Evolutionary conservation across 2,797 vertebrate species (phyloP).

Genomic region (Tiaroga cobitis): DNA sequence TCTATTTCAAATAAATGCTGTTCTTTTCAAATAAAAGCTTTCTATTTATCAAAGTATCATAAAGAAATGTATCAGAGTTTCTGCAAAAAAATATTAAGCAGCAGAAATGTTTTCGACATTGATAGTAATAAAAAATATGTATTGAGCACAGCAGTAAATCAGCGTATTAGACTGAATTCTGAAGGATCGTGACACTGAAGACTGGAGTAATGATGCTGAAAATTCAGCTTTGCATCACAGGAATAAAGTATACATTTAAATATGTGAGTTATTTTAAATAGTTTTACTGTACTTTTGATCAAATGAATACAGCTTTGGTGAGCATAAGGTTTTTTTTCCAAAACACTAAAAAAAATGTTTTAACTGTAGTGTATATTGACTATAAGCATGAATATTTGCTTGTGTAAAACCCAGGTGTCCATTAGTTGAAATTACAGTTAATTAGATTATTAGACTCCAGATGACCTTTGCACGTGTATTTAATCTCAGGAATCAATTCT

Average conservation of each 20-base stretch:
- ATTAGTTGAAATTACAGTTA: background rate
- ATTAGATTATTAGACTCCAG: background rate
- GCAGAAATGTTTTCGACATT: background rate
- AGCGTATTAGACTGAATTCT: background rate
- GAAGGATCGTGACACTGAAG: background rate
- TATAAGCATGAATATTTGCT: too few relatives aligned
- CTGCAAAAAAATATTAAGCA: background rate
- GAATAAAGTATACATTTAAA: background rate
- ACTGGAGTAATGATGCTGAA: background rate
- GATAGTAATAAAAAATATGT: too few relatives aligned
- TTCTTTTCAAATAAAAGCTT: background rate
- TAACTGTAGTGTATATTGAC: background rate
- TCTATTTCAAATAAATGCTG: background rate
- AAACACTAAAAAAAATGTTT: too few relatives aligned
- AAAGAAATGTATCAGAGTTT: background rate
- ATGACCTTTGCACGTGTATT: slow-evolving; percentile 11
- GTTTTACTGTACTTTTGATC: background rate
- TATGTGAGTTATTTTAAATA: background rate
- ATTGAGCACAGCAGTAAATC: too few relatives aligned
- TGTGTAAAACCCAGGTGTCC: background rate
- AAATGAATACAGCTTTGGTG: background rate
- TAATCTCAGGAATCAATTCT: background rate
- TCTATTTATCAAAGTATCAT: too few relatives aligned
- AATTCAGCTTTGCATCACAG: background rate
- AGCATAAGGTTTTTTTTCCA: background rate